Evolutionary conservation across 2,888 invertebrate species (phyloP), one percentile per base, ranked within the genome.

Genomic region (Copidosoma aretas): DNA sequence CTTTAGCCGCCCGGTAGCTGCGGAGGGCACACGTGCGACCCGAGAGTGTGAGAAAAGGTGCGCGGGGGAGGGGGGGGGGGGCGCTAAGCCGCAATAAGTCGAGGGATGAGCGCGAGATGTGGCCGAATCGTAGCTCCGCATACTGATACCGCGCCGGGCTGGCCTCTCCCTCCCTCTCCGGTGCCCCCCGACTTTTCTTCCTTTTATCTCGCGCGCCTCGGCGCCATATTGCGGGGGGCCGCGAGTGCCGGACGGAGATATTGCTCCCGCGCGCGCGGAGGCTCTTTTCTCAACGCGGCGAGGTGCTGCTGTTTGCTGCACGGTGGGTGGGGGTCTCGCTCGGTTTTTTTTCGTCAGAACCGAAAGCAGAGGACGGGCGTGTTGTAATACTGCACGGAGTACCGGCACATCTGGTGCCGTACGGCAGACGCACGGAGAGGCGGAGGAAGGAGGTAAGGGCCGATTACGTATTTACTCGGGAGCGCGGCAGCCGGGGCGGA

Each of bases 71-170:
- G 24, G 54, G 32, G 22, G 53, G 76, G 73, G 77, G 73, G 74
- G 76, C 76, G 71, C 79, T 83, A 83, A 83, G 83, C 83, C 82
- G 82, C 83, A 83, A 83, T 83, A 83, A 83, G 83, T 83, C 82
- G 81, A 82, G 83, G 83, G 83, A 83, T 83, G 82, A 83, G 81
- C 82, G 77, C 79, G 82, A 82, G 81, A 83, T 82, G 83, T 81
- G 82, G 83, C 80, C 81, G 81, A 82, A 81, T 81, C 82, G 81
- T 80, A 81, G 19, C 75, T 81, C 80, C 80, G 83, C 83, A 83
- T 83, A 82, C 83, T 81, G 82, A 83, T 83, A 83, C 78, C 79
- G 32, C 70, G 67, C 71, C 63, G 59, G 4, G 25, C 57, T 22
- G 17, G 17, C 24, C 39, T 24, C 39, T 41, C 24, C 1, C 41